Conservation (phyloP, 2,888 invertebrate species). For the Sturmia bella region DNA sequence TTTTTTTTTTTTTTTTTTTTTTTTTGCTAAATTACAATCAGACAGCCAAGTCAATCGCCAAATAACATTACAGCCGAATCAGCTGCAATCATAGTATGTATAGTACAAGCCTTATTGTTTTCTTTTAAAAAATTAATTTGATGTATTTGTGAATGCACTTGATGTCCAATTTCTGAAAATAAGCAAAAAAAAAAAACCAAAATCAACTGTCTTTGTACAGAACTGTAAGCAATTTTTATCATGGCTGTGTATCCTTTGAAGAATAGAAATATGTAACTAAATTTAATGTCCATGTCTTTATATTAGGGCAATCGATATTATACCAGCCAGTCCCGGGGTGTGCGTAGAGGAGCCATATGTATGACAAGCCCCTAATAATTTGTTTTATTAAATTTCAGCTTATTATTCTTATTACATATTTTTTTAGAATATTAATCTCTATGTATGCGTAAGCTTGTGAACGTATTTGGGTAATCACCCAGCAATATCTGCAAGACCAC, state of each 20-base stretch:
- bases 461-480: conserved; percentile 22
- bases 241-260: neutral
- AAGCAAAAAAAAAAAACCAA: conserved; percentile 23
- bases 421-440: neutral
- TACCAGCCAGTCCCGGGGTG: too few relatives aligned
- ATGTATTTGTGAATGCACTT: conserved; percentile 50
- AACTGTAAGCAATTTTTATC: conserved; percentile 71
- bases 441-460: neutral
- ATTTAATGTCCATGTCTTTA: too few relatives aligned
- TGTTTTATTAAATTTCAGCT: too few relatives aligned
- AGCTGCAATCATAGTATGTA: conserved; percentile 1
- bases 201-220: conserved; percentile 69
- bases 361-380: too few relatives aligned
- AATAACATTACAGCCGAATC: conserved; percentile 22
- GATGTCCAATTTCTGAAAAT: conserved; percentile 57
- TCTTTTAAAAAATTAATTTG: conserved; percentile 21
- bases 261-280: too few relatives aligned
- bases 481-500: conserved; percentile 11
- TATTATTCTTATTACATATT: conserved; percentile 16
- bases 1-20: neutral
- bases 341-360: too few relatives aligned
- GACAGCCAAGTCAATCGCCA: conserved; percentile 8
- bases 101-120: conserved; percentile 5
- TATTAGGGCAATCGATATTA: too few relatives aligned
- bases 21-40: conserved; percentile 11